Conservation (phyloP, 2,888 invertebrate genomes). For the Cetonia aurata region DNA sequence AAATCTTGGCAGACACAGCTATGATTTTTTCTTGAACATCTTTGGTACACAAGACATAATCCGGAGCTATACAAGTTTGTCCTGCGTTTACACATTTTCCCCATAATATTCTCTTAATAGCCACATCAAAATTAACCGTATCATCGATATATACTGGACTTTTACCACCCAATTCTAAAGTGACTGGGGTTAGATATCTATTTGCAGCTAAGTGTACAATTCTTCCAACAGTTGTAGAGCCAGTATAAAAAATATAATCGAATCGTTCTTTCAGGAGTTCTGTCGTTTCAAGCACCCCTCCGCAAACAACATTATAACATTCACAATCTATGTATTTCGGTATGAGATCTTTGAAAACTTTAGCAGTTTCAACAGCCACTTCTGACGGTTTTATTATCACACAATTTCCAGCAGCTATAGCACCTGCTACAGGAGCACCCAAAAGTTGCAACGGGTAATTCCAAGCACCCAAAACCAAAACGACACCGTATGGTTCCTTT, state of each 20-base stretch:
- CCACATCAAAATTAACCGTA: slow-evolving; percentile 80
- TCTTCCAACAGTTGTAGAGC: slow-evolving; percentile 81
- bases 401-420: slow-evolving; percentile 93
- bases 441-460: slow-evolving; percentile 94
- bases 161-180: slow-evolving; percentile 80
- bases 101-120: slow-evolving; percentile 90
- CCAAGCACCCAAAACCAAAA: slow-evolving; percentile 92
- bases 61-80: slow-evolving; percentile 97
- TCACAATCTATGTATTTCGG: slow-evolving; percentile 91
- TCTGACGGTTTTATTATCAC: slow-evolving; percentile 95
- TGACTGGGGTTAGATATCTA: slow-evolving; percentile 80
- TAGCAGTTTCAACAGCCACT: slow-evolving; percentile 78
- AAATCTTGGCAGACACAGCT: slow-evolving; percentile 73
- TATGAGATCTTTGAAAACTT: slow-evolving; percentile 79
- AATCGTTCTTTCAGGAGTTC: slow-evolving; percentile 89
- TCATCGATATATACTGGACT: slow-evolving; percentile 94
- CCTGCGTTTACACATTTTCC: slow-evolving; percentile 85
- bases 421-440: slow-evolving; percentile 83
- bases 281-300: slow-evolving; percentile 88
- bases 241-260: slow-evolving; percentile 98
- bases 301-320: slow-evolving; percentile 70
- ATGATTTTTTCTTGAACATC: slow-evolving; percentile 73
- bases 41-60: slow-evolving; percentile 84
- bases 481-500: slow-evolving; percentile 91
- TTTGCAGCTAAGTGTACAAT: slow-evolving; percentile 80